Evolutionary conservation across 2,797 vertebrate genomes (phyloP).

Genomic region (Hylomyscus alleni): DNA sequence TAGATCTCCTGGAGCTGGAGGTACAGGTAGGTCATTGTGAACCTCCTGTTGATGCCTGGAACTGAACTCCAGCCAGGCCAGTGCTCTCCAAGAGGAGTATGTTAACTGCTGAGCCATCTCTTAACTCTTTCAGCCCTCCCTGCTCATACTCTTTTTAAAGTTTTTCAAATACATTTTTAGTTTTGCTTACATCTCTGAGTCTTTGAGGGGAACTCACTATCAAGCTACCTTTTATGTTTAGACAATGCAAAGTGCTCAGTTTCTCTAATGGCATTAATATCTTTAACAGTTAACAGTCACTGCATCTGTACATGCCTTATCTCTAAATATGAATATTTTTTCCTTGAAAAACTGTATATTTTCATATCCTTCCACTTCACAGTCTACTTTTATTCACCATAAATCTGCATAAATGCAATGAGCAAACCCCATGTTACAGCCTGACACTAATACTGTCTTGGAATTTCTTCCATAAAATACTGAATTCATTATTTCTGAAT

Average conservation of each 20-base stretch:
- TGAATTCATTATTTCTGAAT: neutral
- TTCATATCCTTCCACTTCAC: neutral
- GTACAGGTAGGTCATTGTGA: neutral
- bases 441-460: neutral
- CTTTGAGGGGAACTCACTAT: neutral
- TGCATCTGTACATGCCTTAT: neutral
- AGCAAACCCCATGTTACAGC: neutral
- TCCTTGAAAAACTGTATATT: neutral
- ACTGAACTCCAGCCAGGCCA: neutral
- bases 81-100: neutral
- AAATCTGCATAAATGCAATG: neutral
- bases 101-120: neutral
- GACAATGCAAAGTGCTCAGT: neutral
- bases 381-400: neutral
- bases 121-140: neutral
- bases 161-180: neutral
- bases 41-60: neutral
- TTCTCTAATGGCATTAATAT: neutral
- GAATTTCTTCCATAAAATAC: neutral
- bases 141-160: neutral
- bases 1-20: neutral
- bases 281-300: neutral
- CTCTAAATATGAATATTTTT: neutral
- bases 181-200: neutral
- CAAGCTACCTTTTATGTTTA: neutral